Conservation (phyloP, 2,113 vertebrate genomes). For the Boleophthalmus pectinirostris region DNA sequence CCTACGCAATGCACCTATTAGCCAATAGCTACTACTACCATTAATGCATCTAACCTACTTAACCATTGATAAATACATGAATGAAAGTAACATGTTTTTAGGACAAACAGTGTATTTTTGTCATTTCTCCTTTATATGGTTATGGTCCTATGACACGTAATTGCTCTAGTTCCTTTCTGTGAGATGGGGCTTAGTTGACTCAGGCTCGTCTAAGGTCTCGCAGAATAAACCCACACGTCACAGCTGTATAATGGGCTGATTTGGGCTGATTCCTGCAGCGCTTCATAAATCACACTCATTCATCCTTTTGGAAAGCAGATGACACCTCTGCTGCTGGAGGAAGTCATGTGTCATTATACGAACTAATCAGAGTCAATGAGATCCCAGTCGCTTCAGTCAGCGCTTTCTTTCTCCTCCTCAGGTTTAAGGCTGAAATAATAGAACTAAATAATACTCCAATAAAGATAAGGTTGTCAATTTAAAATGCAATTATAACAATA, state of each 20-base stretch:
- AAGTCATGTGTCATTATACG: slow-evolving; percentile 19
- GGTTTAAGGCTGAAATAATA: neutral
- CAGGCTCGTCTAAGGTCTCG: slow-evolving; percentile 25
- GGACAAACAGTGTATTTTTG: neutral
- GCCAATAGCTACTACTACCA: no score
- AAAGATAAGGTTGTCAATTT: neutral
- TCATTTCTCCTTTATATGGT: slow-evolving; percentile 17
- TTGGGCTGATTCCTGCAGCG: slow-evolving; percentile 17
- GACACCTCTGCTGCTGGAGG: slow-evolving; percentile 17
- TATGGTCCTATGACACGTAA: slow-evolving; percentile 18
- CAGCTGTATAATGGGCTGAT: slow-evolving; percentile 20
- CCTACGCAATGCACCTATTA: no score
- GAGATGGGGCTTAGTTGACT: slow-evolving; percentile 15
- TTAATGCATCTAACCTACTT: no score
- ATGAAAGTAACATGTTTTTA: neutral
- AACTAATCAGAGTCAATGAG: slow-evolving; percentile 35
- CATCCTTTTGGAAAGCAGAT: neutral
- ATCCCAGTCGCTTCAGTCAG: neutral
- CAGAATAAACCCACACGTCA: slow-evolving; percentile 24
- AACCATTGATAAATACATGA: neutral
- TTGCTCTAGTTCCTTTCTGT: slow-evolving; percentile 24
- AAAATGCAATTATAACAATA: neutral
- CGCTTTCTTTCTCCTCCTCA: neutral
- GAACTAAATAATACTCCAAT: neutral
- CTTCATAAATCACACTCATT: slow-evolving; percentile 19